A percentile compares a stretch with the other conserved stretches of the same genome.
Conservation (phyloP, 2,797 vertebrate genomes). For the Psittacula echo region DNA sequence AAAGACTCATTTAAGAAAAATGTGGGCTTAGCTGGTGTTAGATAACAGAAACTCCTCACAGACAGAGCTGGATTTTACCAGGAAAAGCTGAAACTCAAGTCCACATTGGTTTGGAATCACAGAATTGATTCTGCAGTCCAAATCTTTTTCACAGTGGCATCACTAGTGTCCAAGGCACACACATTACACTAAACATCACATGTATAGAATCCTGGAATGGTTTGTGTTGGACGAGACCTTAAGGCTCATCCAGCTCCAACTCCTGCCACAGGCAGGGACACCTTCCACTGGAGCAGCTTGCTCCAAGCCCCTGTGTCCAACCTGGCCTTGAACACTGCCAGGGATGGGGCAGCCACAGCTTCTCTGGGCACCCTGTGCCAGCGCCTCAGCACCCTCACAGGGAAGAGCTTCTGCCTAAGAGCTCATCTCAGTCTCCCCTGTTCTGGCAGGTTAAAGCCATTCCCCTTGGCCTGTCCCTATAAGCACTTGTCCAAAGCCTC, state of each 20-base stretch:
- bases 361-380: too few relatives aligned
- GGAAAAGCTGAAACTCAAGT: background rate
- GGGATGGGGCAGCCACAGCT: too few relatives aligned
- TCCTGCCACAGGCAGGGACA: fast-evolving
- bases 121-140: background rate
- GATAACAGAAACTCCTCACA: background rate
- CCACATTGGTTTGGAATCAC: background rate
- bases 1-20: background rate
- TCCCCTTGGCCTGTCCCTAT: too few relatives aligned
- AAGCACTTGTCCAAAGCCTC: background rate
- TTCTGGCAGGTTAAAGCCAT: too few relatives aligned
- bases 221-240: background rate
- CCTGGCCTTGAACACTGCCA: too few relatives aligned
- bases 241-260: background rate
- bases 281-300: background rate
- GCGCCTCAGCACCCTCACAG: too few relatives aligned
- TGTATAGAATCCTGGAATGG: background rate
- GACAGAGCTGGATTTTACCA: background rate
- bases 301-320: too few relatives aligned
- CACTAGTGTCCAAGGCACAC: background rate
- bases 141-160: background rate
- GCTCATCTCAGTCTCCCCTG: too few relatives aligned
- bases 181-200: background rate
- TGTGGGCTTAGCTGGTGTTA: background rate
- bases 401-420: too few relatives aligned